A percentile compares a stretch with the other conserved stretches of the same genome.
phyloP scores from a whole-genome alignment of 37 sponge, comb jelly and placozoan species.

The Eunapius fragilis region DNA sequence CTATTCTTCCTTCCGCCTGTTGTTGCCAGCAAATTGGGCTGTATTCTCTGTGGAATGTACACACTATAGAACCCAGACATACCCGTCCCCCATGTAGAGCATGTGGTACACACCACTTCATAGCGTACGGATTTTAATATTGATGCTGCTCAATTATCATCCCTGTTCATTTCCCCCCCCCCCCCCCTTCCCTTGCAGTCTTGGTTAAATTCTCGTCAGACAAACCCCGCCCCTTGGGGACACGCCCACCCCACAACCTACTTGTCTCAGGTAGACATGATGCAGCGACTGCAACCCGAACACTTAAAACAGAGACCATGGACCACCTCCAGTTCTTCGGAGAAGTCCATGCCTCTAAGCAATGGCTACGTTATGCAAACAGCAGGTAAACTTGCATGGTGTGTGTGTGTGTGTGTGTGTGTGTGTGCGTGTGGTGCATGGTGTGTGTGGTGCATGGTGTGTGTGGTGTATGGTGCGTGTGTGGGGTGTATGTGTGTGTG shows the following conservation, averaged over 20 bases:
- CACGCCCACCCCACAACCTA: not conserved
- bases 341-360: not conserved
- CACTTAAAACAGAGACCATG: constrained; percentile 39
- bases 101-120: no score
- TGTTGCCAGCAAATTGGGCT: no score
- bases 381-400: not conserved
- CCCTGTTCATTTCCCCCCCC: not conserved
- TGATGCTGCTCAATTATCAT: not conserved
- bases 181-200: not conserved
- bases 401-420: not conserved
- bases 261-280: not conserved
- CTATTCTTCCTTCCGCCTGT: no score
- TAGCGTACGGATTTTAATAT: not conserved
- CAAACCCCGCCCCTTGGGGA: not conserved
- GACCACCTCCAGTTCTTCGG: not conserved
- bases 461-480: not conserved
- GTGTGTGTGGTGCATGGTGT: not conserved
- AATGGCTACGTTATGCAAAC: not conserved
- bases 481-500: not conserved
- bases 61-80: not conserved
- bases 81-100: not conserved
- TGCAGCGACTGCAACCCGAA: constrained; percentile 52
- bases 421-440: not conserved
- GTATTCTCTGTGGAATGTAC: not conserved
- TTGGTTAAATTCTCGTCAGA: not conserved